These are phyloP conservation scores for Enteromius trimaculatus DNA, from an alignment of 2,797 vertebrate species.

Conservation along the genomic window DNA sequence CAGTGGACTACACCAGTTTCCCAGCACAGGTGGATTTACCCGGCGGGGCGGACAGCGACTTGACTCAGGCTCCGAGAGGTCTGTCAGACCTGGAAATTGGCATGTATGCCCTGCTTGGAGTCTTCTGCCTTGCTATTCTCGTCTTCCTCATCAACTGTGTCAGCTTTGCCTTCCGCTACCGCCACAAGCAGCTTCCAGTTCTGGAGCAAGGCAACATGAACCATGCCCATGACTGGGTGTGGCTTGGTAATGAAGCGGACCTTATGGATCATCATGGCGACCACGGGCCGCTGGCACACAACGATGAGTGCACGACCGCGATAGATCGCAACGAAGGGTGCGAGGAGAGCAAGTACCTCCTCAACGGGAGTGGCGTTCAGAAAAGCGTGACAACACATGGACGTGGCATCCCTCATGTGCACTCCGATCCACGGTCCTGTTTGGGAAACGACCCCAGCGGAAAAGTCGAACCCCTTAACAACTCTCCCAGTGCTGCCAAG, in stretches of 20 bases:
- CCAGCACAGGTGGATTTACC: conserved; percentile 85
- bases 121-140: conserved; percentile 95
- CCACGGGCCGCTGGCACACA: conserved; percentile 78
- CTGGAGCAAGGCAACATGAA: conserved; percentile 93
- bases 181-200: conserved; percentile 92
- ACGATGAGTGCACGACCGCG: conserved; percentile 88
- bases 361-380: conserved; percentile 80
- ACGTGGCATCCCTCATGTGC: conserved; percentile 83
- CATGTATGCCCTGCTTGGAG: conserved; percentile 95
- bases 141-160: conserved; percentile 98
- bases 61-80: conserved; percentile 85
- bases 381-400: conserved; percentile 77
- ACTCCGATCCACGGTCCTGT: conserved; percentile 81
- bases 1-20: conserved; percentile 81
- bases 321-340: conserved; percentile 88
- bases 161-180: conserved; percentile 95
- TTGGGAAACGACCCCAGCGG: conserved; percentile 82
- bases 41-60: conserved; percentile 79
- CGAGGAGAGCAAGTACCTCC: conserved; percentile 93
- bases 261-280: conserved; percentile 86
- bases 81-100: conserved; percentile 94
- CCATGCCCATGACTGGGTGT: conserved; percentile 97
- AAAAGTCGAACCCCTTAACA: conserved; percentile 82
- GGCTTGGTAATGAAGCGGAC: conserved; percentile 93
- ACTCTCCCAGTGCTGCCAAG: conserved; percentile 83